Evolutionary conservation across 2,888 invertebrate genomes (phyloP), one percentile per base, ranked within the genome.

Genomic region (Amiota minor): DNA sequence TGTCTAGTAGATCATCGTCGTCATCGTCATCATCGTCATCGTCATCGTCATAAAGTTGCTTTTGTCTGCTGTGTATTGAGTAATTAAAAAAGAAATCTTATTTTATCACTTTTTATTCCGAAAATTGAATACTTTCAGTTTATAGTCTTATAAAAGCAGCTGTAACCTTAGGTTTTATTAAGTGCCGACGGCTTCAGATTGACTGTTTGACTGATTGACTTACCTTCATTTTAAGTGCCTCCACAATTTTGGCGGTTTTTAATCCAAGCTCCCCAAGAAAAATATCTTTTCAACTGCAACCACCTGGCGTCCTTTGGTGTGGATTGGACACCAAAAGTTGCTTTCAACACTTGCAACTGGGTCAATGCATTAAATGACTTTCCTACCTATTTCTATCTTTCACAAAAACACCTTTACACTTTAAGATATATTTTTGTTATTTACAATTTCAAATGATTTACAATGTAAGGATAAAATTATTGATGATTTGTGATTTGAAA

Each of bases 181-280:
- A 9, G 1, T 70, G 64, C 75, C 78, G 76, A 35, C 73, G 78
- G 75, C 50, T 67, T 65, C 16, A 55, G 8, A 11, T 20, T 47
- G 0, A 10, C 14, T 35, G 12, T 11, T 55, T 45, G 20, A 62
- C 53, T 56, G 56, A 14, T 23, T 12, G 35, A 70, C 85, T 80
- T 78, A 89, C 88, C 88, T 89, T 89, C 88, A 89, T 89, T 89
- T 89, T 89, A 85, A 89, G 85, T 88, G 88, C 88, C 88, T 89
- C 88, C 88, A 89, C 88, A 89, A 89, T 89, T 89, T 89, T 89
- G 88, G 86, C 87, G 86, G 85, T 87, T 86, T 86, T 85, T 83
- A 80, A 84, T 84, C 83, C 83, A 80, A 84, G 79, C 82, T 80
- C 53, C 23, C 23, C 67, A 18, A 9, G 6, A 23, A 68, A 68